Evolutionary conservation across 2,113 vertebrate genomes (phyloP).

Genomic region (Apodemus speciosus): DNA sequence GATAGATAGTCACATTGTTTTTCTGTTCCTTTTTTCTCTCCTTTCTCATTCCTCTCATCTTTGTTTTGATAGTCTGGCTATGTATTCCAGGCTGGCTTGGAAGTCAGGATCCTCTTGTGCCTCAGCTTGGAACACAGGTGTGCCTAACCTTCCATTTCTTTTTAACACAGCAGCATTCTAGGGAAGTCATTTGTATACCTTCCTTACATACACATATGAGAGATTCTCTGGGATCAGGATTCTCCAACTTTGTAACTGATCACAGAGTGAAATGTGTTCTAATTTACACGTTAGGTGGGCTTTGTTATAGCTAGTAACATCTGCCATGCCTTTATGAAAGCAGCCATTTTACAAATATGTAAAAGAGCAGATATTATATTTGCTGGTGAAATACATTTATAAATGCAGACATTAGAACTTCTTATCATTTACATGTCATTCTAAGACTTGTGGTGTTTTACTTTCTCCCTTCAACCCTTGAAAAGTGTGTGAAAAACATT

Average conservation of each 20-base stretch:
- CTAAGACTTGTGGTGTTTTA: neutral
- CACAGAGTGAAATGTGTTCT: neutral
- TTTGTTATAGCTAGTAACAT: neutral
- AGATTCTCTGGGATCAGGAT: neutral
- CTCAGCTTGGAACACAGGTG: neutral
- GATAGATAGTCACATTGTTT: neutral
- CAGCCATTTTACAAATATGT: neutral
- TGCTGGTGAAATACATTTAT: neutral
- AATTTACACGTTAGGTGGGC: neutral
- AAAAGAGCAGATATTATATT: neutral
- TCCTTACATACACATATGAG: neutral
- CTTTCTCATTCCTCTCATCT: neutral
- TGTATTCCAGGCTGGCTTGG: neutral
- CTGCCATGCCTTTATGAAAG: neutral
- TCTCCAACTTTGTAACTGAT: neutral
- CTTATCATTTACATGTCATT: slow-evolving; percentile 7
- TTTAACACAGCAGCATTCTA: neutral
- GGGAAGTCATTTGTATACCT: neutral
- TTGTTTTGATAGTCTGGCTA: neutral
- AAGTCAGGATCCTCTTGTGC: neutral
- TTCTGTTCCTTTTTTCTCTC: neutral
- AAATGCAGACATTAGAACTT: neutral
- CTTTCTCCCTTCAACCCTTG: neutral
- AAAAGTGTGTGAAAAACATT: neutral
- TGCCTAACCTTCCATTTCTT: neutral